phyloP scores from a whole-genome alignment of 2,888 invertebrate species.

The Halictus ligatus region DNA sequence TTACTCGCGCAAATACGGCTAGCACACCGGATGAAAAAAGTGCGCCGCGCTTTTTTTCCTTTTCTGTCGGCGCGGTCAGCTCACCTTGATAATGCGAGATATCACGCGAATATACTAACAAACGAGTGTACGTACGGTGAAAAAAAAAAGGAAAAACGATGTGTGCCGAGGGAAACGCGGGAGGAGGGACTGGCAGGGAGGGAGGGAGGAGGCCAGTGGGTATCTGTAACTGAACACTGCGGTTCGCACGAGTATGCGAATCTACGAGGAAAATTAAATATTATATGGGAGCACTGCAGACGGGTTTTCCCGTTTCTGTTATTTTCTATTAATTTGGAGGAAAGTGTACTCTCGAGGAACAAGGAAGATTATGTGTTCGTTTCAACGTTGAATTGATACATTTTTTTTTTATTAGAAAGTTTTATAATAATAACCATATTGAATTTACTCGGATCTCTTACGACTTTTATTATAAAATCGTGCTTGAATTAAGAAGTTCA shows the following conservation, averaged over 20 bases:
- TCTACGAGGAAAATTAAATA: slow-evolving; percentile 51
- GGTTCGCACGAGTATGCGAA: slow-evolving; percentile 48
- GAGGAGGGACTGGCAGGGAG: slow-evolving; percentile 7
- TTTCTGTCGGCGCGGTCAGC: slow-evolving; percentile 62
- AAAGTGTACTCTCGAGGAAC: background rate
- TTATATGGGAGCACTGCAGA: slow-evolving; percentile 5
- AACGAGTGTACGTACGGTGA: slow-evolving; percentile 38
- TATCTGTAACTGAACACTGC: slow-evolving; percentile 69
- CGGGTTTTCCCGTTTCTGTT: background rate
- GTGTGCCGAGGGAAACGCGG: slow-evolving; percentile 23
- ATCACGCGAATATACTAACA: slow-evolving; percentile 68
- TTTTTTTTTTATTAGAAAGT: too few relatives aligned
- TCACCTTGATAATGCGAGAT: slow-evolving; percentile 76
- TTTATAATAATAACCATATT: background rate
- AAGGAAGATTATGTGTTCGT: background rate
- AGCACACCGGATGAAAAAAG: slow-evolving; percentile 65
- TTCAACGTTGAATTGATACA: background rate
- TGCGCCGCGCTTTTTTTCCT: slow-evolving; percentile 48
- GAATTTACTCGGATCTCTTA: background rate
- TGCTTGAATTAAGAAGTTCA: background rate
- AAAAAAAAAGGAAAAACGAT: slow-evolving; percentile 36
- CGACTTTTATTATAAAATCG: background rate
- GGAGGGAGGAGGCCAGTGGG: slow-evolving; percentile 58
- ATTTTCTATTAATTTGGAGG: background rate
- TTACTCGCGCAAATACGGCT: slow-evolving; percentile 36